phyloP scores from a whole-genome alignment of 2,888 invertebrate species.

The Apotomis turbidana region DNA sequence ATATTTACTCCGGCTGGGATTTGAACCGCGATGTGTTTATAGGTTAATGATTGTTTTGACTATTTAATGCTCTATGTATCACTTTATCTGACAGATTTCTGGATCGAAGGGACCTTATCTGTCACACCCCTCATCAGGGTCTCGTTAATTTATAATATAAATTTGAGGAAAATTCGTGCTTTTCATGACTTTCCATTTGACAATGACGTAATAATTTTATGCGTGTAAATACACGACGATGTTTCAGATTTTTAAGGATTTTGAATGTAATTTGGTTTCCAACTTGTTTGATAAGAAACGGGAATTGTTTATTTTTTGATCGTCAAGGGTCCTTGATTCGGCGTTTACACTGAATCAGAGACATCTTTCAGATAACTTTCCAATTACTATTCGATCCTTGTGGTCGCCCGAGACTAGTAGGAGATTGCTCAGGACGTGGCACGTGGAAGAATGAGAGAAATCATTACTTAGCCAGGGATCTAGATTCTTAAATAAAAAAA shows the following conservation, averaged over 20 bases:
- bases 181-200: neutral
- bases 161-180: slow-evolving; percentile 23
- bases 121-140: slow-evolving; percentile 27
- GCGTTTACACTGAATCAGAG: too few species aligned
- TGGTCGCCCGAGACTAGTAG: too few species aligned
- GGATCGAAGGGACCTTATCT: slow-evolving; percentile 16
- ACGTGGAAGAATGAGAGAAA: too few species aligned
- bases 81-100: slow-evolving; percentile 18
- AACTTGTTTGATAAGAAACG: too few species aligned
- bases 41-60: slow-evolving; percentile 23
- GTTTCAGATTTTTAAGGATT: neutral
- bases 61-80: slow-evolving; percentile 36
- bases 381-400: too few species aligned
- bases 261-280: neutral
- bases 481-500: too few species aligned
- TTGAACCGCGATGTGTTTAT: neutral
- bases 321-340: too few species aligned
- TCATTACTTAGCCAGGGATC: too few species aligned
- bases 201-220: slow-evolving; percentile 10
- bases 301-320: too few species aligned
- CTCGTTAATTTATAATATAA: slow-evolving; percentile 34
- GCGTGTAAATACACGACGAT: neutral
- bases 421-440: too few species aligned
- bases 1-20: too few species aligned
- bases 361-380: too few species aligned